Conservation (phyloP, 2,113 vertebrate genomes). For the Vombatus ursinus region DNA sequence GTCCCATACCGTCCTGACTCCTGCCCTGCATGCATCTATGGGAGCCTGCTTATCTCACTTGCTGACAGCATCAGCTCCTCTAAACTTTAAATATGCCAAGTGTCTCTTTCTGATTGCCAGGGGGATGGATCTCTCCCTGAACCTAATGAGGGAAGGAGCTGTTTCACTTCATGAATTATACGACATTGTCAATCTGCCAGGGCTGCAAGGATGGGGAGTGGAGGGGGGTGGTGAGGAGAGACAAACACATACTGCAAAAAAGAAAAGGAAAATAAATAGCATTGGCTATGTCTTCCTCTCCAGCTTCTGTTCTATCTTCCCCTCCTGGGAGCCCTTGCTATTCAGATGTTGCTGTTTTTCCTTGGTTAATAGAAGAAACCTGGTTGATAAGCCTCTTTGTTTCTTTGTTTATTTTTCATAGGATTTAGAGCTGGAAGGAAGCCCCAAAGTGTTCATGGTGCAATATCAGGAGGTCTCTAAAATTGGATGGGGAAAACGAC, state of each 20-base stretch:
- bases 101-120: background rate
- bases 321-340: background rate
- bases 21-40: background rate
- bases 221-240: background rate
- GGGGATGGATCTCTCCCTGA: background rate
- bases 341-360: background rate
- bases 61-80: background rate
- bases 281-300: background rate
- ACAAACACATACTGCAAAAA: background rate
- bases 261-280: background rate
- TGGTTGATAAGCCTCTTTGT: background rate
- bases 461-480: background rate
- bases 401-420: background rate
- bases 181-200: background rate
- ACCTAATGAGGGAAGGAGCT: accelerated
- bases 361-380: slow-evolving; percentile 16
- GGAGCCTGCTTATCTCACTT: background rate
- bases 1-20: background rate
- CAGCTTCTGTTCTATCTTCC: background rate
- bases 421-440: background rate
- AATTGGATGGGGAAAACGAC: background rate
- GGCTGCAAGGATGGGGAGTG: background rate
- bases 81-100: background rate
- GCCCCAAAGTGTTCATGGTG: background rate
- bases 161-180: background rate